phyloP scores from a whole-genome alignment of 2,888 invertebrate species.

The Sminthurides aquaticus region DNA sequence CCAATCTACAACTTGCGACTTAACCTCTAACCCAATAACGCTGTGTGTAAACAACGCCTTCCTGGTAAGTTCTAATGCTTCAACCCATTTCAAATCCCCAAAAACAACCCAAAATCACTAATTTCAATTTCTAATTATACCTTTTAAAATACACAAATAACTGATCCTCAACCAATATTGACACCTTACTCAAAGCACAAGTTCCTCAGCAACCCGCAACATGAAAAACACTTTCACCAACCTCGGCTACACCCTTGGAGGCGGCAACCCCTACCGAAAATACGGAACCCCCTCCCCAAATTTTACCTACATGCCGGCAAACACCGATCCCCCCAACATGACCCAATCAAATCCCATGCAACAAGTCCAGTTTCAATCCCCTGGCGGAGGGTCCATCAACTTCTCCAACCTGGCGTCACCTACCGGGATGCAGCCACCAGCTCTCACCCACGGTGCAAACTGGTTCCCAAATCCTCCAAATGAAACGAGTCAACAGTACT shows the following conservation, averaged over 20 bases:
- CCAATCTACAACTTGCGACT: no score
- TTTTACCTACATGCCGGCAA: background rate
- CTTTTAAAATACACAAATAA: no score
- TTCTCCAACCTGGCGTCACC: background rate
- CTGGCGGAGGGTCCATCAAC: background rate
- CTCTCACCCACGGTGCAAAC: background rate
- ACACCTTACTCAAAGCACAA: no score
- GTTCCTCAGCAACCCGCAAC: background rate
- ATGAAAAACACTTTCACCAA: background rate
- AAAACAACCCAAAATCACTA: no score
- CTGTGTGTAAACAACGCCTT: no score
- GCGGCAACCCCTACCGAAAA: background rate
- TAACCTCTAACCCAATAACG: no score
- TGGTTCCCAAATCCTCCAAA: background rate
- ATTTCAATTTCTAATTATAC: no score
- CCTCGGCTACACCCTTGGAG: slow-evolving; percentile 2
- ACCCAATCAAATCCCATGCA: background rate
- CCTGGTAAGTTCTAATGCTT: no score
- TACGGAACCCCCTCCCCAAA: background rate
- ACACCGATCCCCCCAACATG: background rate
- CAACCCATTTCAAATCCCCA: no score
- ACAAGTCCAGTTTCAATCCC: no score
- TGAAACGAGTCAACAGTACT: background rate
- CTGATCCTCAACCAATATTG: no score
- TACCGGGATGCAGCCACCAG: background rate